A percentile compares a stretch with the other conserved stretches of the same genome.
phyloP scores from a whole-genome alignment of 2,113 vertebrate species.

The Vulpes lagopus region DNA sequence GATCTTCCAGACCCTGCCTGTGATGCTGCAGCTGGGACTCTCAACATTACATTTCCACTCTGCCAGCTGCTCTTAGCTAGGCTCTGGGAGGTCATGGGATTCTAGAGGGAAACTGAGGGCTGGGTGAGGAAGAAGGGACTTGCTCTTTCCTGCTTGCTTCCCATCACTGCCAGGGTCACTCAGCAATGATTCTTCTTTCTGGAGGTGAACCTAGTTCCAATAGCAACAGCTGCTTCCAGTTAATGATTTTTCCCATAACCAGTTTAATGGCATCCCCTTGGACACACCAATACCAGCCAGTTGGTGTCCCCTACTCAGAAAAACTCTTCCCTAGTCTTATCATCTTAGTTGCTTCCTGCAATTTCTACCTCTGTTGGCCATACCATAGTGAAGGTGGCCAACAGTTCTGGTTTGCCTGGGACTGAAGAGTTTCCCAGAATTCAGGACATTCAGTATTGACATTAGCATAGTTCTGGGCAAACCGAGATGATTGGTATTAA shows the following conservation, averaged over 20 bases:
- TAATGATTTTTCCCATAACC: neutral
- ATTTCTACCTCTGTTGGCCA: neutral
- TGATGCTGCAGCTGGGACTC: neutral
- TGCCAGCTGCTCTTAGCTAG: neutral
- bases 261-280: neutral
- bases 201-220: neutral
- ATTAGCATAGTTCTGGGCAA: neutral
- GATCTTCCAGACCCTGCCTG: neutral
- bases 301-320: neutral
- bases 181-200: neutral
- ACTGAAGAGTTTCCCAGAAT: neutral
- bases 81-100: neutral
- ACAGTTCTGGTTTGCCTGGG: neutral
- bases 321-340: neutral
- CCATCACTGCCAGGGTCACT: neutral
- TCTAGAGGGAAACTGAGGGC: neutral
- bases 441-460: neutral
- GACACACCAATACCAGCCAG: neutral
- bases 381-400: neutral
- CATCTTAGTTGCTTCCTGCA: neutral
- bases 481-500: neutral
- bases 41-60: neutral
- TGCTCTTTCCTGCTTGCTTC: neutral
- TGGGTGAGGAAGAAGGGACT: neutral
- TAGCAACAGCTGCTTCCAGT: neutral